Base-by-base conservation (phyloP, 2,797 vertebrate genomes). In the Gastrophryne carolinensis region DNA sequence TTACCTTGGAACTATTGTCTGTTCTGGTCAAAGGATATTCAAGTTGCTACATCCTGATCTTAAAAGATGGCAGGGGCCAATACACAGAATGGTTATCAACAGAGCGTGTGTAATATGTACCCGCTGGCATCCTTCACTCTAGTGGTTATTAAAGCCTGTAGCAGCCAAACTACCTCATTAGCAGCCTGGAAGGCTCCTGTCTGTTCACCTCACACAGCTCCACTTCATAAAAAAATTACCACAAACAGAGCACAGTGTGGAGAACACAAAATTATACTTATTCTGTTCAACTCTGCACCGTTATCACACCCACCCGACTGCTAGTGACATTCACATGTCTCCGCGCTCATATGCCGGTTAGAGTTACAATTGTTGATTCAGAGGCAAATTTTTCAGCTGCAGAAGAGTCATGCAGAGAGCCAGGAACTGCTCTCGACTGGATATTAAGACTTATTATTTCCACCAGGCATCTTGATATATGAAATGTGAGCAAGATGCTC, bases 331-430 rank as follows among this genome's bases (percentile, higher is more conserved):
- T 41, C 56, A 75, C 79, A 78, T 66, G 67, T 84, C 37, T 60
- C 53, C 53, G 52, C 7, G 26, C 37, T 52, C 21, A 66, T 58
- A 29, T 34, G 27, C 53, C 50, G 63, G 50, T 73, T 86, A 88
- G 82, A 84, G 82, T 87, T 83, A 81, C 78, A 83, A 86, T 80
- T 92, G 89, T 92, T 92, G 90, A 89, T 88, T 88, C 89, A 91
- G 89, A 89, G 90, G 90, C 88, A 79, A 81, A 61, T 87, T 84
- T 78, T 87, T 84, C 87, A 91, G 88, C 87, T 86, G 82, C 82
- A 85, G 81, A 81, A 84, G 85, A 82, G 81, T 85, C 29, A 13
- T 85, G 84, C 82, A 58, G 75, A 29, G 84, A 87, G 88, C 86
- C 88, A 83, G 87, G 84, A 69, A 89, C 84, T 81, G 83, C 73